phyloP scores from a whole-genome alignment of 2,888 invertebrate species.

The Xestia sexstrigata region DNA sequence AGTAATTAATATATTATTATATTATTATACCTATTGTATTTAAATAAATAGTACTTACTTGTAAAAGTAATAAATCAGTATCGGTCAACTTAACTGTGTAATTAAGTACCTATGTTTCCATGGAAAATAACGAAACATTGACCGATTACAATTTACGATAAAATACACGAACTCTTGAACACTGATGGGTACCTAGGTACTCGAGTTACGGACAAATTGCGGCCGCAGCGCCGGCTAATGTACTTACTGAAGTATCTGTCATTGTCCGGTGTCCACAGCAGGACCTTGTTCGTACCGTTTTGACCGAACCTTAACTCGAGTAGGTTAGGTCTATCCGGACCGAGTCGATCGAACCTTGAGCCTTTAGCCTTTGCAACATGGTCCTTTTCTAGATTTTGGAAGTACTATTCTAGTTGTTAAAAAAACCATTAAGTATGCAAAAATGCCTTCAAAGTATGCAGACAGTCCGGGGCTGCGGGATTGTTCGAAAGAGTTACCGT shows the following conservation, averaged over 20 bases:
- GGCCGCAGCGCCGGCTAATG: not conserved
- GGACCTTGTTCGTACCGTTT: not conserved
- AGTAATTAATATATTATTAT: too few species aligned
- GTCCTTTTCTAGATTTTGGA: not conserved
- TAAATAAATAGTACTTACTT: not conserved
- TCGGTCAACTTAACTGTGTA: constrained; percentile 17
- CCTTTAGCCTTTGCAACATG: not conserved
- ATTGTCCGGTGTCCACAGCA: not conserved
- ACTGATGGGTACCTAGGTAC: constrained; percentile 3
- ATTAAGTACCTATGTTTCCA: constrained; percentile 19
- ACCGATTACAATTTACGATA: constrained; percentile 17
- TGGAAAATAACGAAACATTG: constrained; percentile 29
- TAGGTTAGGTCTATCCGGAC: not conserved
- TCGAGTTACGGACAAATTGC: not conserved
- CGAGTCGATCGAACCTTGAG: not conserved
- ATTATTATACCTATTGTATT: not conserved
- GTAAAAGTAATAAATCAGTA: constrained; percentile 1
- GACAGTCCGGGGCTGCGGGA: not conserved
- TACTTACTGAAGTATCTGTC: not conserved
- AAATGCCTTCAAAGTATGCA: not conserved
- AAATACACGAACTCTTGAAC: constrained; percentile 6
- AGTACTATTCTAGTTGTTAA: not conserved
- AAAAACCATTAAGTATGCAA: not conserved
- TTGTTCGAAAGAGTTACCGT: too few species aligned
- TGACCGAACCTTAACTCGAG: not conserved